Evolutionary conservation across 2,113 vertebrate species (phyloP).

Genomic region (Sphaerodactylus townsendi): DNA sequence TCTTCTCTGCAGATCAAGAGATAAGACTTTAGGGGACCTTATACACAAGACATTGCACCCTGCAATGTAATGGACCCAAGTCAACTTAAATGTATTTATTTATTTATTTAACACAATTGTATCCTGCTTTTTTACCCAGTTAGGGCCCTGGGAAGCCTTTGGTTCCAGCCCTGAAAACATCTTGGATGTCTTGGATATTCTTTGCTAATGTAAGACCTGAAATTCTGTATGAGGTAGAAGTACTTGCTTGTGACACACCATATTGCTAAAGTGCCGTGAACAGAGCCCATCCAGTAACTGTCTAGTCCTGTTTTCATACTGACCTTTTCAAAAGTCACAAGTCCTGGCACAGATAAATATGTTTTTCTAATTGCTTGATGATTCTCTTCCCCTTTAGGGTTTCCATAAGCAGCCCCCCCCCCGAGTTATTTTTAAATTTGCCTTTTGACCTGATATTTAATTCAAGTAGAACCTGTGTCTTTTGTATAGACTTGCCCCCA

Average conservation of each 20-base stretch:
- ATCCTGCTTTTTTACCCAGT: too few species aligned
- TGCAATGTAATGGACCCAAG: neutral
- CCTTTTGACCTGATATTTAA: too few species aligned
- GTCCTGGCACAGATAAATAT: constrained; percentile 12
- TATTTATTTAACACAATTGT: too few species aligned
- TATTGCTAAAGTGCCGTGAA: constrained; percentile 26
- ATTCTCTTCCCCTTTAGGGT: constrained; percentile 40
- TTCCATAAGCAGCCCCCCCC: neutral
- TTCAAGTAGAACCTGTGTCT: too few species aligned
- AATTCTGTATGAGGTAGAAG: constrained; percentile 37
- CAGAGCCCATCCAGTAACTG: constrained; percentile 37
- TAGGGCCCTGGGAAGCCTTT: neutral
- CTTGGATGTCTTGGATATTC: neutral
- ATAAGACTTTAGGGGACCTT: neutral
- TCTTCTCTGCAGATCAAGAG: neutral
- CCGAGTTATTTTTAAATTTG: too few species aligned
- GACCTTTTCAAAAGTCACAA: constrained; percentile 35
- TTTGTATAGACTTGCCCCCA: too few species aligned
- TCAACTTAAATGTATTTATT: neutral
- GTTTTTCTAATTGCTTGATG: constrained; percentile 39
- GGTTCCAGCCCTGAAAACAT: neutral
- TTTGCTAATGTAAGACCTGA: constrained; percentile 7
- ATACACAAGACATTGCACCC: neutral
- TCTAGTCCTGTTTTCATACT: constrained; percentile 44
- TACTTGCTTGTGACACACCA: constrained; percentile 11